phyloP scores from a whole-genome alignment of 2,113 vertebrate genomes.

The Triplophysa rosa region DNA sequence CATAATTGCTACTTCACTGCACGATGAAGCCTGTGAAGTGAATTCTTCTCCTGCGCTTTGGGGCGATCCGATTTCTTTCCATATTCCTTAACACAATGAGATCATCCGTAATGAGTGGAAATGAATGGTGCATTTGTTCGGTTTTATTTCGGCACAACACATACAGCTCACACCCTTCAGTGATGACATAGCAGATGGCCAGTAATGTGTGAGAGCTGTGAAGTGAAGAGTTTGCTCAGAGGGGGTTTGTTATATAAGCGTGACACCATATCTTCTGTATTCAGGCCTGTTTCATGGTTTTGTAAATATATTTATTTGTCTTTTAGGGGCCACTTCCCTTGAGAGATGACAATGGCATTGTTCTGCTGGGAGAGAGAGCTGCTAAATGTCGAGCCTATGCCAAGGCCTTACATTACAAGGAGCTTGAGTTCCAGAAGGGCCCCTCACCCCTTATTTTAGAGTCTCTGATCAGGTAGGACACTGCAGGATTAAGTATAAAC shows the following conservation, averaged over 20 bases:
- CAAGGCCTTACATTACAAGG: slow-evolving; percentile 98
- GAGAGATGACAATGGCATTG: slow-evolving; percentile 95
- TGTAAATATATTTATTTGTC: slow-evolving; percentile 3
- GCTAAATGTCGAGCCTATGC: slow-evolving; percentile 97
- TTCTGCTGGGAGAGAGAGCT: slow-evolving; percentile 92
- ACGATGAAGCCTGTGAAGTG: background rate
- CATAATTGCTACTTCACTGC: background rate
- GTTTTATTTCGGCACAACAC: slow-evolving; percentile 16
- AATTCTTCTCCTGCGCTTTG: background rate
- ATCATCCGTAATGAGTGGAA: background rate
- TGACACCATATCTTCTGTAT: background rate
- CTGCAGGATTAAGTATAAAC: background rate
- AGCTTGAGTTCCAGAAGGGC: slow-evolving; percentile 98
- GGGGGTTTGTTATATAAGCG: slow-evolving; percentile 24
- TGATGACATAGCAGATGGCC: background rate
- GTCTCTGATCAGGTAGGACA: slow-evolving; percentile 94
- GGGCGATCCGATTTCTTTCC: slow-evolving; percentile 11
- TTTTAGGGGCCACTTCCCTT: slow-evolving; percentile 89
- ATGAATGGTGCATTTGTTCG: slow-evolving; percentile 38
- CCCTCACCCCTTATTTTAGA: slow-evolving; percentile 92
- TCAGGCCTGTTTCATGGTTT: background rate
- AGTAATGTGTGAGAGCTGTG: slow-evolving; percentile 1
- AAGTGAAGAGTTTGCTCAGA: slow-evolving; percentile 4
- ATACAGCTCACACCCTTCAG: slow-evolving; percentile 11
- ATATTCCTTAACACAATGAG: background rate